phyloP scores from a whole-genome alignment of 2,888 invertebrate genomes.

The Hypomecis atomaria region DNA sequence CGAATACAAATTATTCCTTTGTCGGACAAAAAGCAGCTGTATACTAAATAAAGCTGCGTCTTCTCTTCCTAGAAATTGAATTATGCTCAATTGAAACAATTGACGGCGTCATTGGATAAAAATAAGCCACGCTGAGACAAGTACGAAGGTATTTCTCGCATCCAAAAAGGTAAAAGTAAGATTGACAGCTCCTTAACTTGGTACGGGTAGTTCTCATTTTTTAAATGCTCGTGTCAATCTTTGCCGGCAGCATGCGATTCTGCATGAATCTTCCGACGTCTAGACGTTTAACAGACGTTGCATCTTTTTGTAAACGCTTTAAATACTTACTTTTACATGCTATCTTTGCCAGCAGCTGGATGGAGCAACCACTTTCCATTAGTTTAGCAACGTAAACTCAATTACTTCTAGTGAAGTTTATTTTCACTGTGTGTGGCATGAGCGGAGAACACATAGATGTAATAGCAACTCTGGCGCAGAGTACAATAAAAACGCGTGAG shows the following conservation, averaged over 20 bases:
- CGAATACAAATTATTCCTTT: not conserved
- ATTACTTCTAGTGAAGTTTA: slow-evolving; percentile 31
- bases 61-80: slow-evolving; percentile 24
- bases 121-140: slow-evolving; percentile 41
- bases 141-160: slow-evolving; percentile 37
- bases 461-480: slow-evolving; percentile 65
- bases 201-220: slow-evolving; percentile 26
- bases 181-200: slow-evolving; percentile 43
- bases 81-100: slow-evolving; percentile 46
- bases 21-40: not conserved
- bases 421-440: slow-evolving; percentile 64
- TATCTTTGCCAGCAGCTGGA: not conserved
- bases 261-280: slow-evolving; percentile 26
- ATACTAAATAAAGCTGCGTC: not conserved
- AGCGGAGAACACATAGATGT: slow-evolving; percentile 49
- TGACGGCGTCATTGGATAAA: slow-evolving; percentile 41
- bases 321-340: slow-evolving; percentile 6
- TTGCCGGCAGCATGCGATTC: slow-evolving; percentile 23
- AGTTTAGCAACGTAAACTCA: slow-evolving; percentile 8
- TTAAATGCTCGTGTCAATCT: slow-evolving; percentile 26
- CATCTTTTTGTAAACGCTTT: slow-evolving; percentile 14
- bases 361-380: slow-evolving; percentile 8
- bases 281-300: slow-evolving; percentile 27
- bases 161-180: slow-evolving; percentile 37
- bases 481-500: slow-evolving; percentile 73